phyloP scores from a whole-genome alignment of 2,888 invertebrate genomes.

The Epinotia brunnichana region DNA sequence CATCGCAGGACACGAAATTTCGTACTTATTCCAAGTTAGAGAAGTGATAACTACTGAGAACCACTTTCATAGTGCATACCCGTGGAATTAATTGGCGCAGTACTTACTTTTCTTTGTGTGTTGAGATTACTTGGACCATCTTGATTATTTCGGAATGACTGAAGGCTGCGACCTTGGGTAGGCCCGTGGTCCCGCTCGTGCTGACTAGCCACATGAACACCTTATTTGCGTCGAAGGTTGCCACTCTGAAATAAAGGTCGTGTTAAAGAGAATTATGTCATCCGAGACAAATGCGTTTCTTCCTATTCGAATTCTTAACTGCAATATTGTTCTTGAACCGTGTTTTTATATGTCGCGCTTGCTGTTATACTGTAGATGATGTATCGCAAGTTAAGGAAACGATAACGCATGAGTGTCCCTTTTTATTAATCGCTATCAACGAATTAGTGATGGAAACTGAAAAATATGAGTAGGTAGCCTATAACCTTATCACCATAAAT shows the following conservation, averaged over 20 bases:
- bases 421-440: too few species aligned
- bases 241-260: conserved; percentile 57
- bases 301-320: too few species aligned
- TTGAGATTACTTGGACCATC: conserved; percentile 1
- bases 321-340: not conserved
- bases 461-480: too few species aligned
- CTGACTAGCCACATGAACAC: conserved; percentile 62
- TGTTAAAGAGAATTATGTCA: not conserved
- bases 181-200: conserved; percentile 70
- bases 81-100: not conserved
- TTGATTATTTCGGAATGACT: conserved; percentile 54
- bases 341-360: not conserved
- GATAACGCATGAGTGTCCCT: too few species aligned
- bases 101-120: conserved; percentile 31
- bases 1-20: too few species aligned
- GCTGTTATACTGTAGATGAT: not conserved
- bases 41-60: too few species aligned
- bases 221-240: conserved; percentile 60
- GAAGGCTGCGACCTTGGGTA: conserved; percentile 65
- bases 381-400: too few species aligned
- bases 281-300: too few species aligned
- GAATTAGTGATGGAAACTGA: too few species aligned
- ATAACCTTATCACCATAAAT: too few species aligned
- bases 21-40: too few species aligned
- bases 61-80: not conserved